Percentiles rank a stretch among this genome's conserved stretches.
Conservation (phyloP, 2,797 vertebrate species). For the Moxostoma hubbsi region DNA sequence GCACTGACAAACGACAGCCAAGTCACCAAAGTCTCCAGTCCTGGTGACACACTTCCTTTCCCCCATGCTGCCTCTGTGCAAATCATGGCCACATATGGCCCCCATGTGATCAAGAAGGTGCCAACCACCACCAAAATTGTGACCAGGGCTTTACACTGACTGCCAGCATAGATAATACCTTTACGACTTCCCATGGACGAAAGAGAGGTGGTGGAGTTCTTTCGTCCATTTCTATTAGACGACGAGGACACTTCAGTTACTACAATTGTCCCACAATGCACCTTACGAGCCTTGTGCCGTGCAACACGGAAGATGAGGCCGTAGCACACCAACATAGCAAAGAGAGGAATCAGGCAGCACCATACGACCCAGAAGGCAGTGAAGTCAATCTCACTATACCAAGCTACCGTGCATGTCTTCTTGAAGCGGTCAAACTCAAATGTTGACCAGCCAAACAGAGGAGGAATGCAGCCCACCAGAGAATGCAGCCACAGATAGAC, state of each 20-base stretch:
- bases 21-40: slow-evolving; percentile 90
- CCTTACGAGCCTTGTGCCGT: slow-evolving; percentile 93
- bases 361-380: slow-evolving; percentile 94
- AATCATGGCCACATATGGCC: slow-evolving; percentile 92
- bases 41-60: slow-evolving; percentile 86
- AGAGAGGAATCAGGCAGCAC: slow-evolving; percentile 88
- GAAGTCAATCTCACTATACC: slow-evolving; percentile 90
- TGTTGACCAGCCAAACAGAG: slow-evolving; percentile 94
- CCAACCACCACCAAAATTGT: slow-evolving; percentile 97
- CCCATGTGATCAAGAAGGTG: slow-evolving; percentile 92
- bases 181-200: slow-evolving; percentile 91
- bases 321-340: slow-evolving; percentile 92
- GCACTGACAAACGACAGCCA: slow-evolving; percentile 97
- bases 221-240: slow-evolving; percentile 83
- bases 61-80: slow-evolving; percentile 93
- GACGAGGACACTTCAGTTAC: slow-evolving; percentile 80
- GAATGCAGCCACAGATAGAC: slow-evolving; percentile 96
- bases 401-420: slow-evolving; percentile 94
- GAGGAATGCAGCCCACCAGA: slow-evolving; percentile 91
- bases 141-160: slow-evolving; percentile 96
- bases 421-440: slow-evolving; percentile 96
- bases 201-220: slow-evolving; percentile 93
- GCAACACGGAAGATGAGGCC: slow-evolving; percentile 97
- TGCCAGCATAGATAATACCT: slow-evolving; percentile 92
- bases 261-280: slow-evolving; percentile 91